phyloP scores from a whole-genome alignment of 1,140 invertebrate species.

The Drosophila erecta region DNA sequence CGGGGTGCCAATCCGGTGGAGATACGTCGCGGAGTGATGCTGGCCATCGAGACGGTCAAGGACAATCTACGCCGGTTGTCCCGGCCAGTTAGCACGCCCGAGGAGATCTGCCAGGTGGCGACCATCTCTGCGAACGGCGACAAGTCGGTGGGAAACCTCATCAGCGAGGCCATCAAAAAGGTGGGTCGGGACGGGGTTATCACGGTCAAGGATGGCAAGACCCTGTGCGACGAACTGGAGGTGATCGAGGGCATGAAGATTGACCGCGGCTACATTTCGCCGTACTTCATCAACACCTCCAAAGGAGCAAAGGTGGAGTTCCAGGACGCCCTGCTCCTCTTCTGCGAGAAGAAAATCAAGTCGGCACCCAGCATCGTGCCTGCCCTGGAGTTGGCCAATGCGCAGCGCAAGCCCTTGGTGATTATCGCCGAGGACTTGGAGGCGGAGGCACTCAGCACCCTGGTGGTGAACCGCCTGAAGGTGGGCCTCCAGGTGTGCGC shows the following conservation, averaged over 20 bases:
- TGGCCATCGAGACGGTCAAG: constrained; percentile 96
- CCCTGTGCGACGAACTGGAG: constrained; percentile 97
- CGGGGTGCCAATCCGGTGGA: constrained; percentile 99
- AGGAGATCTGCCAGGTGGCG: constrained; percentile 99
- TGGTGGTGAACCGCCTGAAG: constrained; percentile 98
- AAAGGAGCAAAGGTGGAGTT: constrained; percentile 99
- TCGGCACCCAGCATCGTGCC: constrained; percentile 98
- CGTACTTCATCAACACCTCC: constrained; percentile 99
- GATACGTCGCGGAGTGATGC: constrained; percentile 97
- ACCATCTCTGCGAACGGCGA: constrained; percentile 99
- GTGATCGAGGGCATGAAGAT: constrained; percentile 99
- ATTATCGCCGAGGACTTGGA: constrained; percentile 99
- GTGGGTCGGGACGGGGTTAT: constrained; percentile 99
- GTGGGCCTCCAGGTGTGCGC: constrained; percentile 98
- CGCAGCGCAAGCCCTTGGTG: constrained; percentile 96
- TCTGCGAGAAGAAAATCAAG: constrained; percentile 99
- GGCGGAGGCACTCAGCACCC: constrained; percentile 98
- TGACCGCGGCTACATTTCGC: constrained; percentile 99
- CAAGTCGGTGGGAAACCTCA: constrained; percentile 94
- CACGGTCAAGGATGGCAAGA: constrained; percentile 99
- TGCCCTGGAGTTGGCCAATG: constrained; percentile 97
- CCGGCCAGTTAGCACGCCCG: constrained; percentile 97
- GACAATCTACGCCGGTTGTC: constrained; percentile 94
- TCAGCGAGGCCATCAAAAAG: constrained; percentile 99
- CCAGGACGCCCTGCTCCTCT: constrained; percentile 96